Evolutionary conservation across 2,888 invertebrate species (phyloP), one percentile per base, ranked within the genome.

Genomic region (Thymelicus lineola): DNA sequence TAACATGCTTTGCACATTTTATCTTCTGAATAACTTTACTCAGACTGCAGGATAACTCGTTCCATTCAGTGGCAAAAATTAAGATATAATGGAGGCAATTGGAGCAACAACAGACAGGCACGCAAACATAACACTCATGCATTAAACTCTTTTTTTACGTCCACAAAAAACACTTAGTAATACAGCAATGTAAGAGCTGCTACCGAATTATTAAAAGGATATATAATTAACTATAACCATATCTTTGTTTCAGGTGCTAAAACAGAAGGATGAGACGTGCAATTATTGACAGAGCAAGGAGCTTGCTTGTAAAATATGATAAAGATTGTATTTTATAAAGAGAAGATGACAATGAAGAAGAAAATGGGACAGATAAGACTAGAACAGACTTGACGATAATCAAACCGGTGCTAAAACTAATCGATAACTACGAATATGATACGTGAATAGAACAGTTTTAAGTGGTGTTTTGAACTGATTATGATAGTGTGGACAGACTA

Each of bases 311-410:
- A 38, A 58, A 71, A 71, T 12, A 71, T 71, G 66, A 46, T 5
- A 71, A 57, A 53, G 28, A 75, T 72, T 73, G 62, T 74, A 70
- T 72, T 75, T 53, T 73, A 74, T 84, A 82, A 84, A 75, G 80
- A 77, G 69, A 85, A 73, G 78, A 84, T 81, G 81, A 82, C 72
- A 75, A 81, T 80, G 74, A 79, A 81, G 79, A 84, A 79, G 72
- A 87, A 80, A 79, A 86, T 87, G 86, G 80, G 82, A 74, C 81
- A 78, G 75, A 83, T 86, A 81, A 85, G 84, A 78, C 76, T 89
- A 71, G 93, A 92, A 81, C 80, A 92, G 82, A 93, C 93, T 82
- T 93, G 91, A 93, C 84, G 77, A 71, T 79, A 72, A 66, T 58
- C 63, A 28, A 67, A 66, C 64, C 72, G 72, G 73, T 78, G 75